Percentiles rank a stretch among this genome's conserved stretches.
Evolutionary conservation across 2,888 invertebrate genomes (phyloP).

Genomic region (Limnephilus lunatus): DNA sequence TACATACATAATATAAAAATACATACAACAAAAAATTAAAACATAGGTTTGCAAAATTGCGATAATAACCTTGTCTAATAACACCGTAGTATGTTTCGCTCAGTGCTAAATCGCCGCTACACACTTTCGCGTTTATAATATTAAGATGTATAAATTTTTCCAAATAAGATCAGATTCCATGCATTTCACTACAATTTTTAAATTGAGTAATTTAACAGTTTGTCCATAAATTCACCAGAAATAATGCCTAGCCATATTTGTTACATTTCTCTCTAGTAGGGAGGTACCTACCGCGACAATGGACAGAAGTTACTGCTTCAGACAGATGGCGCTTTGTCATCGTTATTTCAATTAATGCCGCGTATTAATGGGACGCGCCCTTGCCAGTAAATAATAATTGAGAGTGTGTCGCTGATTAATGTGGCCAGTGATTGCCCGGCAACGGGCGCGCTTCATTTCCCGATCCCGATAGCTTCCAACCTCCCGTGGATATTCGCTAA

Average conservation of each 20-base stretch:
- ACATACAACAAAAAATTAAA: no score
- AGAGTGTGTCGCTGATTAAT: conserved; percentile 62
- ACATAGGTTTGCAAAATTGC: no score
- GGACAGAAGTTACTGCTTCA: conserved; percentile 54
- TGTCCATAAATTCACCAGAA: background rate
- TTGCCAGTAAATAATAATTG: conserved; percentile 8
- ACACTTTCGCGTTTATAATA: no score
- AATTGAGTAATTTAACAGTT: background rate
- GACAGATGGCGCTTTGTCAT: conserved; percentile 64
- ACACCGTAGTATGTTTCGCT: no score
- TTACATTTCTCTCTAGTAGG: background rate
- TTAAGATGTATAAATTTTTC: background rate
- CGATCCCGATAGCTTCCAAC: conserved; percentile 43
- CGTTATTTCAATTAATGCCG: conserved; percentile 64
- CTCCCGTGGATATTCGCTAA: background rate
- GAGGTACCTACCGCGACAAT: conserved; percentile 37
- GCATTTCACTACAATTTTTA: background rate
- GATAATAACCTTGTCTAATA: no score
- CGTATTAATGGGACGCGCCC: conserved; percentile 57
- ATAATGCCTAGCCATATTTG: background rate
- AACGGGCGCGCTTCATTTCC: conserved; percentile 63
- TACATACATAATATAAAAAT: no score
- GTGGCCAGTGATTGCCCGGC: conserved; percentile 52
- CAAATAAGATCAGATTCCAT: background rate
- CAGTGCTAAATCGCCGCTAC: no score